Conservation (phyloP, 2,797 vertebrate species). For the Sebastes iracundus region DNA sequence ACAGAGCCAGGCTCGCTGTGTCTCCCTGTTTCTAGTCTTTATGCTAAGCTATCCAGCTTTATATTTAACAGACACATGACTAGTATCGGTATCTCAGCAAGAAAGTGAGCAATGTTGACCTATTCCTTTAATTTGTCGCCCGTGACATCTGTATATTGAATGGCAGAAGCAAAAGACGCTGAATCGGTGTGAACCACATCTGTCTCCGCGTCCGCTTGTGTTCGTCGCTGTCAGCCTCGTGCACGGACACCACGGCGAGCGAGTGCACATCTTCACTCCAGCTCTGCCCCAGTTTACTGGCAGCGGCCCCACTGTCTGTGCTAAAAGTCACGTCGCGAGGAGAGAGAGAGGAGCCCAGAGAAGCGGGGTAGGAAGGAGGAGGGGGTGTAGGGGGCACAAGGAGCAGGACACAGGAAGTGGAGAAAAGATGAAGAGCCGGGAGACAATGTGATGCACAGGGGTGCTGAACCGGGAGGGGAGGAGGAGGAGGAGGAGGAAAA, state of each 20-base stretch:
- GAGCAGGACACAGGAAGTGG: slow-evolving; percentile 87
- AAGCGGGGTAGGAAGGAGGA: slow-evolving; percentile 69
- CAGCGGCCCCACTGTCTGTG: slow-evolving; percentile 82
- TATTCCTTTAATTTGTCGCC: background rate
- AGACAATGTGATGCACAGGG: slow-evolving; percentile 83
- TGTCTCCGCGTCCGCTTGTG: background rate
- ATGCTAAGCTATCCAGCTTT: background rate
- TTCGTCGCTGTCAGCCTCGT: slow-evolving; percentile 18
- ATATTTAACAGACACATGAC: background rate
- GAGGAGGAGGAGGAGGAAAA: slow-evolving; percentile 24
- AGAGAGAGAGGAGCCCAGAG: slow-evolving; percentile 70
- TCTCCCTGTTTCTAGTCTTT: background rate
- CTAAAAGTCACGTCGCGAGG: slow-evolving; percentile 84
- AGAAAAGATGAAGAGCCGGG: slow-evolving; percentile 81
- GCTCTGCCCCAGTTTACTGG: slow-evolving; percentile 81
- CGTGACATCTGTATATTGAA: background rate
- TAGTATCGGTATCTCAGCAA: background rate
- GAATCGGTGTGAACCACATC: background rate
- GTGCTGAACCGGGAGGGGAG: slow-evolving; percentile 65
- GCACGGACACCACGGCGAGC: slow-evolving; percentile 47
- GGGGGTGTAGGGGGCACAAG: slow-evolving; percentile 77
- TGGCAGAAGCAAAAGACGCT: background rate
- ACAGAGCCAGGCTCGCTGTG: background rate
- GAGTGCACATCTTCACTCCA: slow-evolving; percentile 69
- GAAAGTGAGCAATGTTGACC: background rate